These are phyloP conservation scores for Phyto melanocephala DNA, from an alignment of 2,888 invertebrate species.

Conservation along the genomic window DNA sequence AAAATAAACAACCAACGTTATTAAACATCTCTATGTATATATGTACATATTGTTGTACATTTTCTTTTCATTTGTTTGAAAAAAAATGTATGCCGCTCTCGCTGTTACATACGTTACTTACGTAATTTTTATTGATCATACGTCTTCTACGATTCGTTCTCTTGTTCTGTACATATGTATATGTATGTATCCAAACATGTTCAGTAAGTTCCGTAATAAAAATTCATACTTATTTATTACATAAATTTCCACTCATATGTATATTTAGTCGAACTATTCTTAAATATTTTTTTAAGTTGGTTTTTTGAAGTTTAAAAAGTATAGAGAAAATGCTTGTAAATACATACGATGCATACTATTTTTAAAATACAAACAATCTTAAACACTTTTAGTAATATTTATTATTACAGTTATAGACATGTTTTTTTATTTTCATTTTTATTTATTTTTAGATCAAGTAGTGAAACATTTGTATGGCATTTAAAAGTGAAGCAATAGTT, in stretches of 20 bases:
- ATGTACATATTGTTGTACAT: background rate
- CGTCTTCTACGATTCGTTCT: slow-evolving; percentile 8
- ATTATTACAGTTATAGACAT: background rate
- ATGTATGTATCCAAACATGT: slow-evolving; percentile 41
- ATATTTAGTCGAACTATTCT: slow-evolving; percentile 23
- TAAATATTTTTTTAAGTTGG: slow-evolving; percentile 61
- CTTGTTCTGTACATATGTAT: background rate
- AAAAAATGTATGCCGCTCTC: slow-evolving; percentile 18
- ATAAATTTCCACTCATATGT: background rate
- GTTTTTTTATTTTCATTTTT: too few relatives aligned
- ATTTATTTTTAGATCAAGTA: slow-evolving; percentile 3
- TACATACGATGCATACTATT: slow-evolving; percentile 67
- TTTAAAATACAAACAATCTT: slow-evolving; percentile 40
- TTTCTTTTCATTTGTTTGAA: slow-evolving; percentile 32
- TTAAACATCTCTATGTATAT: slow-evolving; percentile 24
- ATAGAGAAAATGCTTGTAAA: slow-evolving; percentile 77
- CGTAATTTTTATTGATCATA: slow-evolving; percentile 27
- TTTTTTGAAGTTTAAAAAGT: slow-evolving; percentile 72
- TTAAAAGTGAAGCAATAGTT: background rate
- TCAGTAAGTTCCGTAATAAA: slow-evolving; percentile 67
- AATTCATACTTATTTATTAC: slow-evolving; percentile 35
- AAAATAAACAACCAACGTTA: slow-evolving; percentile 24
- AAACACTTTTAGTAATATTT: background rate
- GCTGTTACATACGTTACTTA: background rate
- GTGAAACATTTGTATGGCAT: slow-evolving; percentile 21